Evolutionary conservation across 2,888 invertebrate species (phyloP).

Genomic region (Andrena bucephala): DNA sequence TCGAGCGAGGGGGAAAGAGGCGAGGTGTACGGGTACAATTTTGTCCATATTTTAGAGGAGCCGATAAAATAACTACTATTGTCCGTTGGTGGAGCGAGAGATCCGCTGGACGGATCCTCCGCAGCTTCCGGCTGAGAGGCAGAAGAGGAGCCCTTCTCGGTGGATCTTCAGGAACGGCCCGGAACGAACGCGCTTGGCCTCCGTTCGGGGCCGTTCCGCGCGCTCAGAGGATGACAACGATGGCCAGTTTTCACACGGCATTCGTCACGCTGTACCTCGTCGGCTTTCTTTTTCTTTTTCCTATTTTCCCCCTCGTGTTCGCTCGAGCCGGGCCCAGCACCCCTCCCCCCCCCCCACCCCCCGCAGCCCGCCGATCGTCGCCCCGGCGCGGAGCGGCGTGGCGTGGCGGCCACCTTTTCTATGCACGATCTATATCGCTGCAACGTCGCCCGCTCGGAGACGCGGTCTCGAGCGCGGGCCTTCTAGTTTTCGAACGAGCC

Average conservation of each 20-base stretch:
- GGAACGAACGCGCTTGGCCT: conserved; percentile 44
- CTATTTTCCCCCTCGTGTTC: not conserved
- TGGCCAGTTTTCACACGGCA: conserved; percentile 58
- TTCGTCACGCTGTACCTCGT: conserved; percentile 45
- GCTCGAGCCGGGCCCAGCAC: conserved; percentile 2
- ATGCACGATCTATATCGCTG: conserved; percentile 22
- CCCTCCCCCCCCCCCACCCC: too few relatives aligned
- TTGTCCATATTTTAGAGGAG: conserved; percentile 45
- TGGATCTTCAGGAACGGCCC: conserved; percentile 56
- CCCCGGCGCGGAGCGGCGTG: conserved; percentile 3
- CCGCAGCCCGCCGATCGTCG: conserved; percentile 41
- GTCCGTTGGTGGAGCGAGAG: conserved; percentile 49
- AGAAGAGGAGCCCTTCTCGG: conserved; percentile 62
- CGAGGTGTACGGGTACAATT: conserved; percentile 31
- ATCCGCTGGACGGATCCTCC: conserved; percentile 64
- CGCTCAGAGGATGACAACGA: conserved; percentile 48
- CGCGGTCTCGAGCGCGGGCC: not conserved
- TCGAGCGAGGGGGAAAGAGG: conserved; percentile 14
- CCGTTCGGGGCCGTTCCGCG: conserved; percentile 54
- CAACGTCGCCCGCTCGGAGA: conserved; percentile 7
- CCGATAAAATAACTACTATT: conserved; percentile 33
- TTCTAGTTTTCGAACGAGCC: conserved; percentile 10
- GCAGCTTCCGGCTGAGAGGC: conserved; percentile 60
- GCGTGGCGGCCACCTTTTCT: not conserved
- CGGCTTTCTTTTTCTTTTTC: not conserved